phyloP scores from a whole-genome alignment of 2,797 vertebrate species.

The Smutsia gigantea region DNA sequence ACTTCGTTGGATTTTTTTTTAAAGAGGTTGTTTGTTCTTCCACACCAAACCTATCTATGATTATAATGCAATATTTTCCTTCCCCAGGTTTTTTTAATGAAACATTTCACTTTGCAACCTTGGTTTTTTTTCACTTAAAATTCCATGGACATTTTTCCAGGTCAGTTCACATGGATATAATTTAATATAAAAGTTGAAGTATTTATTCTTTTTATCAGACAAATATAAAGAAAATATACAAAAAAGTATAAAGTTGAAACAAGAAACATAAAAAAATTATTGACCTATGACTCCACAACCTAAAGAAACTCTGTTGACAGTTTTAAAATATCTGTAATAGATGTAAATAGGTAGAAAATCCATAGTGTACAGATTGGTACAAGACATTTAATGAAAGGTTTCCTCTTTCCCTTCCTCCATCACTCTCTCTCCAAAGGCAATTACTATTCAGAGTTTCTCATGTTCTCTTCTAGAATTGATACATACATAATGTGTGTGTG shows the following conservation, averaged over 20 bases:
- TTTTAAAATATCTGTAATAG: neutral
- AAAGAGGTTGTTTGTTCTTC: neutral
- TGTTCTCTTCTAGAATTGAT: neutral
- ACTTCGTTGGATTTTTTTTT: neutral
- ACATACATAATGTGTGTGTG: neutral
- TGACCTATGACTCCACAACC: neutral
- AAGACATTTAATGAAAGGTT: constrained; percentile 2
- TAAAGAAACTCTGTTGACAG: neutral
- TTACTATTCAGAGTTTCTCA: neutral
- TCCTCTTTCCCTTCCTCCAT: neutral
- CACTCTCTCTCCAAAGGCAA: neutral
- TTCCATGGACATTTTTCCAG: neutral
- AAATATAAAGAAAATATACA: neutral
- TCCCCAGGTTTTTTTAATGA: neutral
- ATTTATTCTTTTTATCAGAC: neutral
- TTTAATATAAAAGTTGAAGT: constrained; percentile 5
- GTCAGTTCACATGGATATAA: neutral
- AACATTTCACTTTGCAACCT: constrained; percentile 22
- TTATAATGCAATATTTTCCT: neutral
- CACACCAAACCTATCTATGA: neutral
- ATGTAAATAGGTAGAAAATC: neutral
- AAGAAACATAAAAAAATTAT: neutral
- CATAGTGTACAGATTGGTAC: neutral
- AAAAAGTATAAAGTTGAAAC: neutral
- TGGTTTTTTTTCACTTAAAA: neutral